Evolutionary conservation across 2,113 vertebrate species (phyloP).

Genomic region (Gopherus flavomarginatus): DNA sequence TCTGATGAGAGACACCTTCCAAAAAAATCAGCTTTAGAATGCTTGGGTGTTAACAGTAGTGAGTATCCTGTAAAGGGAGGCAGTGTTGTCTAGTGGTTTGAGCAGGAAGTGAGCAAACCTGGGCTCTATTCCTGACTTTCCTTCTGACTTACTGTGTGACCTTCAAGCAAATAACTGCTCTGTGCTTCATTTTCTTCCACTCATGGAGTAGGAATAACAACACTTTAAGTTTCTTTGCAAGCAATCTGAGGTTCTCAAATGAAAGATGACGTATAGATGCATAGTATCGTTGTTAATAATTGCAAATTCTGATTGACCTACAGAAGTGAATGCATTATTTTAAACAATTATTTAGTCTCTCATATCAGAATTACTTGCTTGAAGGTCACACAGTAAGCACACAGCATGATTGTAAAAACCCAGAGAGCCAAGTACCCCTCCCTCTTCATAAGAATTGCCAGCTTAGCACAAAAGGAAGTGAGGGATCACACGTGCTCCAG

Average conservation of each 20-base stretch:
- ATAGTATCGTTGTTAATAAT: not conserved
- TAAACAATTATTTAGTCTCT: no score
- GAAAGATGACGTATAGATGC: not conserved
- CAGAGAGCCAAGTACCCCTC: not conserved
- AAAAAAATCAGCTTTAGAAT: not conserved
- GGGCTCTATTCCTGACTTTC: not conserved
- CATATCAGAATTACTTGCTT: no score
- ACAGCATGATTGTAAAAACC: not conserved
- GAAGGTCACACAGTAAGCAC: no score
- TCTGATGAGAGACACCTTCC: not conserved
- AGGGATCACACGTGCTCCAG: not conserved
- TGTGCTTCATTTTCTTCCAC: not conserved
- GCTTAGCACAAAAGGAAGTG: not conserved
- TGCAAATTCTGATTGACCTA: not conserved
- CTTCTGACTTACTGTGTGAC: not conserved
- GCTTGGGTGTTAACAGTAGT: not conserved
- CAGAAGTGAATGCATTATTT: not conserved
- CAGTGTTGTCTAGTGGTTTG: no score
- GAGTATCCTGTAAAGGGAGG: not conserved
- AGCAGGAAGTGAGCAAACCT: no score
- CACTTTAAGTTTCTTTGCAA: not conserved
- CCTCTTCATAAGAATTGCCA: not conserved
- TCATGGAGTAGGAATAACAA: not conserved
- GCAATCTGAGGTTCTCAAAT: not conserved
- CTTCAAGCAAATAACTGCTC: not conserved